phyloP scores from a whole-genome alignment of 2,888 invertebrate genomes.

The Macrophya alboannulata region DNA sequence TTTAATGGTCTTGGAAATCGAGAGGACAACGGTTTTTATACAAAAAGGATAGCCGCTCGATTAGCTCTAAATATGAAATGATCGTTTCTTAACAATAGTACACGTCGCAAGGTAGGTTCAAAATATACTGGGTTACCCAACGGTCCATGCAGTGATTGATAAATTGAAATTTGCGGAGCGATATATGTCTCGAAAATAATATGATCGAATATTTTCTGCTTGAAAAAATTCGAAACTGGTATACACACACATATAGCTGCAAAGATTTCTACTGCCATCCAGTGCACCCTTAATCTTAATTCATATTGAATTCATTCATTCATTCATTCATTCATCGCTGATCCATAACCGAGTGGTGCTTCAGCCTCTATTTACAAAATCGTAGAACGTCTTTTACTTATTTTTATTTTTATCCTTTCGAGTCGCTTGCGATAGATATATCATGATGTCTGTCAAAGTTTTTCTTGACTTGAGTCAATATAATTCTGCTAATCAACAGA shows the following conservation, averaged over 20 bases:
- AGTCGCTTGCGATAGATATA: neutral
- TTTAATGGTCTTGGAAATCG: neutral
- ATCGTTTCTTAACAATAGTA: neutral
- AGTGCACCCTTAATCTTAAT: constrained; percentile 22
- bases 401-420: neutral
- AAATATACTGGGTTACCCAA: neutral
- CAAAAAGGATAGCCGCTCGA: constrained; percentile 21
- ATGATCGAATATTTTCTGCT: constrained; percentile 46
- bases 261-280: neutral
- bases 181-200: constrained; percentile 26
- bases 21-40: neutral
- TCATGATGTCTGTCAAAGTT: neutral
- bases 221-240: constrained; percentile 17
- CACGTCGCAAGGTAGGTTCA: neutral
- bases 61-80: constrained; percentile 29
- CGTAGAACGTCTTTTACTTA: neutral
- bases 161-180: constrained; percentile 22
- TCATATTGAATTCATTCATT: constrained; percentile 50
- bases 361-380: constrained; percentile 9
- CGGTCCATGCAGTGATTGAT: constrained; percentile 1
- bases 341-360: constrained; percentile 28
- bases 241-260: neutral
- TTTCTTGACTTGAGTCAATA: neutral
- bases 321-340: constrained; percentile 38
- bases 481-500: neutral